Percentiles rank a stretch among this genome's conserved stretches.
phyloP scores from a whole-genome alignment of 1,140 invertebrate species.

The Lordiphosa collinella region DNA sequence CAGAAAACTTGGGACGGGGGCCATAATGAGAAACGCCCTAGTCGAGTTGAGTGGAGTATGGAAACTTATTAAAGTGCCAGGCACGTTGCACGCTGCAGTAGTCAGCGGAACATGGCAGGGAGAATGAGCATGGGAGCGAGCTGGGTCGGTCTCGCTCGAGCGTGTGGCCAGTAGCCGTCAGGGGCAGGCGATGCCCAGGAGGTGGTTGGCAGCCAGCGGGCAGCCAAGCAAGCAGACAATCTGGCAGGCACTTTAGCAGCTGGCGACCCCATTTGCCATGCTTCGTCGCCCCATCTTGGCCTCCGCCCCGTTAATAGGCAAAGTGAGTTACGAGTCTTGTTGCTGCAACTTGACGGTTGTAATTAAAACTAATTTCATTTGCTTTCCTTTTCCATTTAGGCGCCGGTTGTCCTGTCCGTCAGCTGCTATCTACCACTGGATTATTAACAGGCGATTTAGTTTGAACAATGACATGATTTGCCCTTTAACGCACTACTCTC shows the following conservation, averaged over 20 bases:
- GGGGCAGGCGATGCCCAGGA: not conserved
- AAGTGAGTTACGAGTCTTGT: slow-evolving; percentile 69
- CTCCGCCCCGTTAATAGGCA: slow-evolving; percentile 49
- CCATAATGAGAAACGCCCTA: slow-evolving; percentile 58
- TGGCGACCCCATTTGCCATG: slow-evolving; percentile 60
- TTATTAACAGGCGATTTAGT: slow-evolving; percentile 61
- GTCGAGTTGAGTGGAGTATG: slow-evolving; percentile 40
- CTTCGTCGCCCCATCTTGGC: slow-evolving; percentile 30
- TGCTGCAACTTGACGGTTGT: slow-evolving; percentile 69
- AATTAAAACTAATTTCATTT: slow-evolving; percentile 78
- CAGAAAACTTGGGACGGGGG: slow-evolving; percentile 38
- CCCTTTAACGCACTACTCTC: slow-evolving; percentile 39
- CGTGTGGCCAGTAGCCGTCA: slow-evolving; percentile 22
- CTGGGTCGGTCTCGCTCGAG: slow-evolving; percentile 35
- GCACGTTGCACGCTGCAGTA: slow-evolving; percentile 71
- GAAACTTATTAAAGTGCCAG: slow-evolving; percentile 75
- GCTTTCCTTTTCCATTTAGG: slow-evolving; percentile 49
- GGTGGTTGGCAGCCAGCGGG: not conserved
- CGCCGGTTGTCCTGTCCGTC: not conserved
- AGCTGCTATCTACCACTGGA: slow-evolving; percentile 17
- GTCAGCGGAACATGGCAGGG: slow-evolving; percentile 32
- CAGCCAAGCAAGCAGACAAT: slow-evolving; percentile 38
- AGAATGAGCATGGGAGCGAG: slow-evolving; percentile 3
- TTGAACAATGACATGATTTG: slow-evolving; percentile 37
- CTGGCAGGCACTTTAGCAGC: slow-evolving; percentile 57